Evolutionary conservation across 2,888 invertebrate species (phyloP).

Genomic region (Aricia artaxerxes): DNA sequence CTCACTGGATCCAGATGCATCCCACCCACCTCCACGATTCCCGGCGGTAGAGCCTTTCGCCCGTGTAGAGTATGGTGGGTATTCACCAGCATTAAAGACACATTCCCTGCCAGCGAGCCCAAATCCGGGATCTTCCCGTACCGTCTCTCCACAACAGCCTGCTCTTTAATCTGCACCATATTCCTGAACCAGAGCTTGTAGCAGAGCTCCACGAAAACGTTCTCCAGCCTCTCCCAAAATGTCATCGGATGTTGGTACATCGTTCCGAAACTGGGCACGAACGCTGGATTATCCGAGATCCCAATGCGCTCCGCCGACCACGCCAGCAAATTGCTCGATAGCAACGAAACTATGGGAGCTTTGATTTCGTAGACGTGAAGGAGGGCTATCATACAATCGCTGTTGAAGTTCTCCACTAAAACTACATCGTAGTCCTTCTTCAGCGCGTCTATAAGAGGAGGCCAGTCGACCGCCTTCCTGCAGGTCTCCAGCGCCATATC

Average conservation of each 20-base stretch:
- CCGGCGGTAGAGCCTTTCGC: constrained; percentile 77
- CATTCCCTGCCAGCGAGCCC: constrained; percentile 72
- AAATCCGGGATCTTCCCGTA: constrained; percentile 77
- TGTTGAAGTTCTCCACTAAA: constrained; percentile 82
- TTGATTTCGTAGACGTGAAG: constrained; percentile 74
- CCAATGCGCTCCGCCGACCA: constrained; percentile 74
- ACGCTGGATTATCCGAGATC: constrained; percentile 72
- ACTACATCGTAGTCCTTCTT: constrained; percentile 81
- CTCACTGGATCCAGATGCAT: constrained; percentile 73
- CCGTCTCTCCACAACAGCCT: constrained; percentile 62
- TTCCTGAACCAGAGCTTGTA: constrained; percentile 62
- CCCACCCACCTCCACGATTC: constrained; percentile 83
- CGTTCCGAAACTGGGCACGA: constrained; percentile 77
- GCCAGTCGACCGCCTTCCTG: constrained; percentile 60
- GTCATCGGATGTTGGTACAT: constrained; percentile 71
- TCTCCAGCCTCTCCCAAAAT: constrained; percentile 73
- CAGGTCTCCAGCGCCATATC: constrained; percentile 63
- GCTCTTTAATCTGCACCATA: constrained; percentile 58
- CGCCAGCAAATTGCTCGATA: constrained; percentile 80
- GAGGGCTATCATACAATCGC: constrained; percentile 83
- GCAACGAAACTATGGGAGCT: constrained; percentile 78
- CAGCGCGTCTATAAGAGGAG: constrained; percentile 59
- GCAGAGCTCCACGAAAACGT: constrained; percentile 54
- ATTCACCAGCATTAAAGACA: constrained; percentile 80
- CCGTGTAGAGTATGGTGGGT: constrained; percentile 82